Base-by-base conservation (phyloP, 1,140 invertebrate species). In the Bombus confusus region DNA sequence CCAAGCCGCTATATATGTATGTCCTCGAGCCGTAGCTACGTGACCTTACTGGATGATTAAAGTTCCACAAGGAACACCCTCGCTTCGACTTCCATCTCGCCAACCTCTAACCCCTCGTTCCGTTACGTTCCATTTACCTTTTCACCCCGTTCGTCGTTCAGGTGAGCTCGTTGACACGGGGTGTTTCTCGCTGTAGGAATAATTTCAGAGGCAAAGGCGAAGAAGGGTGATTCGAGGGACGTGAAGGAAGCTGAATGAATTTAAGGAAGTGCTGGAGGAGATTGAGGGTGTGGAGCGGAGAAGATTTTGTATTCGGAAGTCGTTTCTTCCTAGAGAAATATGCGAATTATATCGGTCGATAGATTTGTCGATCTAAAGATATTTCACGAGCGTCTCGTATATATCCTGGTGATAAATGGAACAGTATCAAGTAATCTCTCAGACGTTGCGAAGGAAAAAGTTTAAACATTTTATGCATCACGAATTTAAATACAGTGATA, bases 11-110 rank as follows among this genome's bases (percentile, higher is more conserved):
- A n/a, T 87, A 88, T 75, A 86, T 41, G 79, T 75, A 86, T 41
- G 79, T 89, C 74, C 77, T 78, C 83, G 59, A 88, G 64, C 80
- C 75, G 64, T 68, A 77, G 71, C 86, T 94, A 93, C 93, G 92
- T 92, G 92, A 94, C 91, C 92, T 82, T 88, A 89, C 90, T 92
- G 85, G 89, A 94, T 92, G 90, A 93, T 93, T 92, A 91, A 93
- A 93, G 83, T 91, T 83, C 85, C 77, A 81, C 68, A 10, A 39
- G 39, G 69, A 82, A 79, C 59, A 37, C 72, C 73, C 66, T 78
- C 62, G 39, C 37, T n/a, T 31, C 39, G 83, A 86, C 88, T 87
- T 86, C 81, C 85, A 64, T 64, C 83, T 34, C 71, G 3, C 75
- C 43, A 25, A n/a, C 31, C 57, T 66, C 37, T 22, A 52, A 52